A percentile compares a stretch with the other conserved stretches of the same genome.
phyloP scores from a whole-genome alignment of 2,797 vertebrate genomes.

The Anableps anableps region DNA sequence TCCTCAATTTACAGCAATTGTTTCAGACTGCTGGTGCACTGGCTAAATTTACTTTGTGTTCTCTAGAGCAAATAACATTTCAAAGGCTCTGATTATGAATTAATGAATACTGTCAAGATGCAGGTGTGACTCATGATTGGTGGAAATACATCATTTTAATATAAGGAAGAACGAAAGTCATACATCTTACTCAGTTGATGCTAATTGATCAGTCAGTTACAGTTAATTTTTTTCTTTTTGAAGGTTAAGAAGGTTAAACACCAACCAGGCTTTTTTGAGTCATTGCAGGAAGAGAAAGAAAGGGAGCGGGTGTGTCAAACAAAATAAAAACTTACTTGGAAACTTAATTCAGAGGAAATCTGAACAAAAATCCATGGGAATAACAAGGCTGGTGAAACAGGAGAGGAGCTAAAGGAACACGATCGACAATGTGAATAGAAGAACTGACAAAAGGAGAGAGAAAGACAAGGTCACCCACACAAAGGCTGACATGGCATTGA shows the following conservation, averaged over 20 bases:
- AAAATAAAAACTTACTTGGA: background rate
- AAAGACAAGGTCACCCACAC: slow-evolving; percentile 1
- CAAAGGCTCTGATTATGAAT: slow-evolving; percentile 39
- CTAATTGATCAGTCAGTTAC: background rate
- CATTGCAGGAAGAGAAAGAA: background rate
- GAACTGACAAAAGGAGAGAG: slow-evolving; percentile 7
- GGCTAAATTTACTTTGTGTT: slow-evolving; percentile 25
- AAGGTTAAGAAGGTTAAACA: background rate
- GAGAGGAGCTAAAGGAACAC: background rate
- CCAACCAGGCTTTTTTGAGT: background rate
- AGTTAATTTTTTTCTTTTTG: background rate
- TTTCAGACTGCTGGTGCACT: slow-evolving; percentile 19
- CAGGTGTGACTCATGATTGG: slow-evolving; percentile 44
- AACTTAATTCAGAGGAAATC: background rate
- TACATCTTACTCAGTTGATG: background rate
- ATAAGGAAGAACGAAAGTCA: background rate
- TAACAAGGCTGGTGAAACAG: slow-evolving; percentile 7
- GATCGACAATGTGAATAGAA: background rate
- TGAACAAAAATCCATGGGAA: background rate
- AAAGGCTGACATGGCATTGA: background rate
- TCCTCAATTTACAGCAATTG: background rate
- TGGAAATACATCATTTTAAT: slow-evolving; percentile 24
- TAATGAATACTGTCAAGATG: slow-evolving; percentile 28
- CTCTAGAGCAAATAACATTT: slow-evolving; percentile 21
- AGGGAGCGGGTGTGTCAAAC: slow-evolving; percentile 4